Base-by-base conservation (phyloP, 2,888 invertebrate genomes). In the Arge pagana region DNA sequence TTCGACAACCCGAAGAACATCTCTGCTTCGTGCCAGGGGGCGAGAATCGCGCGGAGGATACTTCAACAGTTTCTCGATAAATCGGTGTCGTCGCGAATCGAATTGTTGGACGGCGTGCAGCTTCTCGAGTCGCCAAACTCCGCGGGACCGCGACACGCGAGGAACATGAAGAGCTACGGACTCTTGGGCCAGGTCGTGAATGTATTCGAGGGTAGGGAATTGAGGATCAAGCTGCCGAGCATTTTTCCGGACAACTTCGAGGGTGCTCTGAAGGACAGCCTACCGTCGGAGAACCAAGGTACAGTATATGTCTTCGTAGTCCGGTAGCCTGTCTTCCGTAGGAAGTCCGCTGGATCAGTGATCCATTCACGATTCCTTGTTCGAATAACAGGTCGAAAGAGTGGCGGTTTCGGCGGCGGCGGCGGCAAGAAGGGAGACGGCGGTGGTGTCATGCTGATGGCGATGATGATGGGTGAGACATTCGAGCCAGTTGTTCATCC, bases 181-280 rank as follows among this genome's bases (percentile, higher is more conserved):
- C 30, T 82, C 0, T 59, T 87, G 49, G 84, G 81, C 5, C 77
- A 83, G 7, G 76, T 89, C 64, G 82, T 87, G 11, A 83, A 82
- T 63, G 89, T 89, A 62, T 73, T 90, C 2, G 82, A 85, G 66
- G 85, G 82, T 2, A 87, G 89, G 59, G 90, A 90, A 68, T 70
- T 90, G 11, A 83, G 86, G 65, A 85, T 90, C 53, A 87, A 84
- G 64, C 74, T 90, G 48, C 84, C 85, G 0, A 86, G 85, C 66
- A 72, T 90, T 56, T 79, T 90, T 54, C 86, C 87, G 6, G 83
- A 83, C 15, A 85, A 85, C 56, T 76, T 87, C 52, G 84, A 84
- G 61, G 80, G 80, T 35, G 81, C 84, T 4, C 72, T 87, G 1
- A 74, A 79, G 15, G 81, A 81, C 52, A 79, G 82, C 0, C 54